Base-by-base conservation (phyloP, 2,113 vertebrate genomes). In the Malurus melanocephalus region DNA sequence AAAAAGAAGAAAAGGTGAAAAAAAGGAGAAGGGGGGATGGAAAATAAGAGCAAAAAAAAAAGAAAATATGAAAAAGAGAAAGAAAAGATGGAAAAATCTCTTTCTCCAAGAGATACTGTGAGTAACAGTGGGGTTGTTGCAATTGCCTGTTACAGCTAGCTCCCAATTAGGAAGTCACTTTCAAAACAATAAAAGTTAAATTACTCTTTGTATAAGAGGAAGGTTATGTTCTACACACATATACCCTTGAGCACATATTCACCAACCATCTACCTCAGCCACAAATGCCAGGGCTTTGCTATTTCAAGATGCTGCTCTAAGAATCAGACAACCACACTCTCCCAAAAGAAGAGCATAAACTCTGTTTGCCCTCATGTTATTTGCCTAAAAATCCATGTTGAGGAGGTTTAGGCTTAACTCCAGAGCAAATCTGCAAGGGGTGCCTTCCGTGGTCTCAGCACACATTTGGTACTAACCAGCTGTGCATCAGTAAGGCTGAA, bases 21-120 rank as follows among this genome's bases (percentile, higher is more conserved):
- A 26, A 23, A 0, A 18, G 16, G 4, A 3, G 38, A 7, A 11
- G 14, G 10, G 4, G 4, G 6, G 2, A 55, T 40, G 10, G 4
- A 49, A 35, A n/a, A 42, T 2, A 12, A 1, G 12, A 3, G 23
- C 4, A 6, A 10, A 10, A 10, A 10, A 8, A 3, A 35, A 12
- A 7, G 22, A 33, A 28, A 14, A 43, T 2, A 24, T 4, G 13
- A 12, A 26, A 23, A n/a, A 33, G 10, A 18, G 10, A 24, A 10
- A 30, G 13, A 15, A 20, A n/a, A 64, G 1, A 35, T 1, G 0
- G 35, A 22, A 80, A 90, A 73, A 15, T 15, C 8, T 2, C 45
- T 57, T 66, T 61, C 52, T 78, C 19, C 19, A 32, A 33, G 43
- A 84, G 21, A 38, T 24, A 30, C 6, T 45, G 4, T 64, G 20